Base-by-base conservation (phyloP, 2,113 vertebrate genomes). In the Gadus macrocephalus region DNA sequence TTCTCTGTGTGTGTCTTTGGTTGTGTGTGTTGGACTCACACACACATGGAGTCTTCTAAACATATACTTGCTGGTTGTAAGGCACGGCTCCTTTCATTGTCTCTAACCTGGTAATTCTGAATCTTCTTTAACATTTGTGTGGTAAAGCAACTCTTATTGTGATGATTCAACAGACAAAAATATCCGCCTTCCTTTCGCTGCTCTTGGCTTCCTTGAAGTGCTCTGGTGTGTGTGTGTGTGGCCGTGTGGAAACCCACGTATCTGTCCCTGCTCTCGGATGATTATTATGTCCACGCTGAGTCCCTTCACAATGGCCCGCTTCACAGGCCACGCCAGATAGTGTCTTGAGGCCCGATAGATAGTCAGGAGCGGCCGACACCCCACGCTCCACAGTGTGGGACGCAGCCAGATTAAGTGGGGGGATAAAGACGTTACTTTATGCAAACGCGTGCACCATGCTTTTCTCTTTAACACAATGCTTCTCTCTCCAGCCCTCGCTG, bases 351-450 rank as follows among this genome's bases (percentile, higher is more conserved):
- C 80, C 75, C 78, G 78, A 82, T 75, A 73, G 79, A 71, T 73
- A 74, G 76, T 83, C 79, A 85, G 80, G 71, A 76, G 83, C 76
- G 84, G 80, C 72, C 86, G 80, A 86, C 84, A 83, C 68, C 75
- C 72, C 81, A 67, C 67, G 73, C 78, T 79, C 69, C 2, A 20
- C 83, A 78, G 80, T 69, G 79, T 73, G 80, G 88, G 79, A 83
- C 70, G 64, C 80, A 77, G 83, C 75, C 80, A 83, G 80, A 87
- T 84, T 84, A 86, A 88, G 76, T 81, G 76, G 72, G 72, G 72
- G 86, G 85, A 87, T 84, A 87, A 87, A 88, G 85, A 82, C 83
- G 64, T 77, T 73, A 85, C 87, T 88, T 79, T 85, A 72, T 72
- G 80, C 75, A 75, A 70, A 78, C 82, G 80, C 75, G 74, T 80